These are phyloP conservation scores for Sterrhoptilus dennistouni DNA, from an alignment of 2,113 vertebrate species.

Conservation along the genomic window DNA sequence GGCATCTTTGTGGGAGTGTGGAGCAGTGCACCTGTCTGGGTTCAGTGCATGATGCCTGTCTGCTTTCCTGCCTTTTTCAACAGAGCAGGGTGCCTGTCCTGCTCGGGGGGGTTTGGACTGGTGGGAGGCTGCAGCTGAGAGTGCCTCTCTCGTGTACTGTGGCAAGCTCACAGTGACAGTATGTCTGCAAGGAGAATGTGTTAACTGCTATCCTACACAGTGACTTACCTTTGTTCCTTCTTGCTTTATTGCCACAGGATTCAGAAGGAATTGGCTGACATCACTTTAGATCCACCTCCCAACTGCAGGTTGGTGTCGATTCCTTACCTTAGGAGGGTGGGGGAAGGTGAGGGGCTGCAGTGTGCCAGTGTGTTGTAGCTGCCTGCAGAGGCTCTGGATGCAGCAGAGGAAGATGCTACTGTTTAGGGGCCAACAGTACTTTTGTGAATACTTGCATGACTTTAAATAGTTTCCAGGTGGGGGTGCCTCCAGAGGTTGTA, in stretches of 20 bases:
- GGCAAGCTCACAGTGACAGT: not conserved
- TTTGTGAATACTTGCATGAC: not conserved
- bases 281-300: conserved; percentile 94
- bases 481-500: not conserved
- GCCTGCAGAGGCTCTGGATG: not conserved
- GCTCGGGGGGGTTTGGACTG: not conserved
- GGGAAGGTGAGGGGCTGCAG: not conserved
- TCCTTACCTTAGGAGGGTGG: not conserved
- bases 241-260: conserved; percentile 79
- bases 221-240: conserved; percentile 43
- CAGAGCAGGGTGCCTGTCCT: not conserved
- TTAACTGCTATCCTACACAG: not conserved
- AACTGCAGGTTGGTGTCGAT: conserved; percentile 88
- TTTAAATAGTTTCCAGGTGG: not conserved
- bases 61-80: not conserved
- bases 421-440: not conserved
- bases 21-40: not conserved
- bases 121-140: not conserved
- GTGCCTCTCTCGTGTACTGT: not conserved
- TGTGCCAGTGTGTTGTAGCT: not conserved
- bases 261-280: conserved; percentile 97
- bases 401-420: not conserved
- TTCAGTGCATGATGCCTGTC: accelerated
- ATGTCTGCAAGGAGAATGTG: not conserved
- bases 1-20: not conserved